Base-by-base conservation (phyloP, 1,140 invertebrate species). In the Drosophila pruinosa region DNA sequence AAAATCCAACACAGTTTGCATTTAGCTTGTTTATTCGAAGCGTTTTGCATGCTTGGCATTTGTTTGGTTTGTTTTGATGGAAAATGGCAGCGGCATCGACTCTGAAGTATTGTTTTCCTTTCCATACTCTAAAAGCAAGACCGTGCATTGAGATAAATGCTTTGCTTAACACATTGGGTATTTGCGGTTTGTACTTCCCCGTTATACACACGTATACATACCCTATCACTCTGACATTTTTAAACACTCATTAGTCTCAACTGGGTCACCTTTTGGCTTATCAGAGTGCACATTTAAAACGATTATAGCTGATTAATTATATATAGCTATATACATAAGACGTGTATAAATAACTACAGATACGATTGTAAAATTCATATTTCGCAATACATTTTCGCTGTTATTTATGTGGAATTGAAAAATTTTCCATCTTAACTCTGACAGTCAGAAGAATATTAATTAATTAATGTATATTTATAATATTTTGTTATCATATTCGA, bases 211-310 rank as follows among this genome's bases (percentile, higher is more conserved):
- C 19, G 22, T n/a, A n/a, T n/a, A 22, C 41, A 17, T 34, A n/a
- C 31, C 0, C 7, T 21, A 45, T 45, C 41, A 22, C 4, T 26
- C 10, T 62, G 58, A 14, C 43, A 31, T 38, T 65, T 41, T 71
- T 17, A 14, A 14, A 39, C 50, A 68, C 54, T 24, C 50, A 43
- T 56, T 71, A 68, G 71, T 58, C 61, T 59, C 80, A 80, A 86
- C 41, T 80, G 64, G 69, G 80, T 86, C 81, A 86, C 75, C 81
- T 85, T 85, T 86, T 74, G 69, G 68, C 76, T 85, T 85, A 85
- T 85, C 80, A 85, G 75, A 74, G 59, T 12, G 10, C 28, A 61
- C 17, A 63, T 68, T 65, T 26, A 45, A 63, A 58, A 5, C 57
- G 58, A 58, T 43, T 39, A 62, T 65, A 31, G 57, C 61, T 65